Evolutionary conservation across 2,888 invertebrate genomes (phyloP), one percentile per base, ranked within the genome.

Genomic region (Synergus itoensis): DNA sequence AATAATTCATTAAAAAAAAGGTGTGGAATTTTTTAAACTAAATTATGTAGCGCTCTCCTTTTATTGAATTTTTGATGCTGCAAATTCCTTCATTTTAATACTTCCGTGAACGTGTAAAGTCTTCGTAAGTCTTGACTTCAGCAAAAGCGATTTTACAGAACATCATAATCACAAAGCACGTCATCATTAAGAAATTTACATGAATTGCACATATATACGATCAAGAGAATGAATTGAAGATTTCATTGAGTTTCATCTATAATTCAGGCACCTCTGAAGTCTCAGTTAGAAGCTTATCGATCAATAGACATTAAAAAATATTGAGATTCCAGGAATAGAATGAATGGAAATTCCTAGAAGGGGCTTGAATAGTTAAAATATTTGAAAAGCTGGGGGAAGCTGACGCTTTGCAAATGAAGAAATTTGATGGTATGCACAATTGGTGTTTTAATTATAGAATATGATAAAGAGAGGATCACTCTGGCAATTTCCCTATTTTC

Each of bases 381-480:
- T 18, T 67, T 67, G 4, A 14, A 67, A 21, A 65, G 36, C 8
- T 14, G 43, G 14, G 14, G 18, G 14, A 14, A 62, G 62, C 45
- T 76, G 48, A 79, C 64, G 76, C 75, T 75, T 65, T 45, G 45
- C 62, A 79, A 80, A 79, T 75, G 75, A 73, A 80, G 16, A 63
- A 64, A 80, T 79, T 76, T 76, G 82, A 84, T 87, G 81, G 79
- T 80, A 80, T 84, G 83, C 85, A 87, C 28, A 16, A 48, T 28
- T 45, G 53, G 53, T 36, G 73, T 40, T 53, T 36, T 16, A 53
- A 73, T 73, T 73, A 73, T 40, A 53, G 36, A 73, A 48, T 57
- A 18, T 53, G 28, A 48, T 73, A n/a, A 53, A 16, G 18, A 40
- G 73, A 73, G 53, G 11, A 28, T 48, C 16, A 28, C n/a, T 9